phyloP scores from a whole-genome alignment of 2,888 invertebrate species.

The Antitype chi region DNA sequence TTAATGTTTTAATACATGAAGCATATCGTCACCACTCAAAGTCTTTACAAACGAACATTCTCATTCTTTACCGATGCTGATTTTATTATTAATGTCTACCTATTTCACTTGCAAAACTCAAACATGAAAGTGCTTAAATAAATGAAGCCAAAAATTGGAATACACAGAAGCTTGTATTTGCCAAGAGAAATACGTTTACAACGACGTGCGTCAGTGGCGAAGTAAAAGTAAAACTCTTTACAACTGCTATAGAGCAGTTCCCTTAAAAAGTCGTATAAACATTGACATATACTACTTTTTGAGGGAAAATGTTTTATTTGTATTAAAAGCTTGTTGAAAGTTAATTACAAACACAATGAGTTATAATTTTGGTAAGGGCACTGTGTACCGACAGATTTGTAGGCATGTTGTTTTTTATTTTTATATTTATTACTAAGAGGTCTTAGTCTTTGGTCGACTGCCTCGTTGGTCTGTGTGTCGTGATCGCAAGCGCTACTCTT shows the following conservation, averaged over 20 bases:
- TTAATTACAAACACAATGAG: slow-evolving; percentile 58
- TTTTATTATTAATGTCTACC: slow-evolving; percentile 41
- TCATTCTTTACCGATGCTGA: slow-evolving; percentile 10
- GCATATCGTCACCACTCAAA: slow-evolving; percentile 22
- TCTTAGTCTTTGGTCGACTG: not conserved
- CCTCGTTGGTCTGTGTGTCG: too few relatives aligned
- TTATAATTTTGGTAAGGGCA: slow-evolving; percentile 22
- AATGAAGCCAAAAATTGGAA: slow-evolving; percentile 49
- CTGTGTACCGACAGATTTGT: slow-evolving; percentile 6
- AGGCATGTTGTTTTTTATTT: slow-evolving; percentile 7
- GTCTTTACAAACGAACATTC: not conserved
- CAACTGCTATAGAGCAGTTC: too few relatives aligned
- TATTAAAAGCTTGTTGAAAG: slow-evolving; percentile 54
- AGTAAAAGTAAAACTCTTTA: slow-evolving; percentile 66
- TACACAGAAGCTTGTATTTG: slow-evolving; percentile 58
- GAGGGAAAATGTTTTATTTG: slow-evolving; percentile 53
- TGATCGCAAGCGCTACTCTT: too few relatives aligned
- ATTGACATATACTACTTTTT: slow-evolving; percentile 61
- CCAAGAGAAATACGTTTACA: slow-evolving; percentile 66
- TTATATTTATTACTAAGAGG: not conserved
- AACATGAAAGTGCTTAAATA: slow-evolving; percentile 52
- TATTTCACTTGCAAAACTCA: slow-evolving; percentile 43
- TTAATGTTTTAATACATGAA: slow-evolving; percentile 19
- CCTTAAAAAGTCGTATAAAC: too few relatives aligned
- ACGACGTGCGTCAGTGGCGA: slow-evolving; percentile 70